These are phyloP conservation scores for Cryptoprocta ferox DNA, from an alignment of 2,797 vertebrate genomes.

Conservation along the genomic window DNA sequence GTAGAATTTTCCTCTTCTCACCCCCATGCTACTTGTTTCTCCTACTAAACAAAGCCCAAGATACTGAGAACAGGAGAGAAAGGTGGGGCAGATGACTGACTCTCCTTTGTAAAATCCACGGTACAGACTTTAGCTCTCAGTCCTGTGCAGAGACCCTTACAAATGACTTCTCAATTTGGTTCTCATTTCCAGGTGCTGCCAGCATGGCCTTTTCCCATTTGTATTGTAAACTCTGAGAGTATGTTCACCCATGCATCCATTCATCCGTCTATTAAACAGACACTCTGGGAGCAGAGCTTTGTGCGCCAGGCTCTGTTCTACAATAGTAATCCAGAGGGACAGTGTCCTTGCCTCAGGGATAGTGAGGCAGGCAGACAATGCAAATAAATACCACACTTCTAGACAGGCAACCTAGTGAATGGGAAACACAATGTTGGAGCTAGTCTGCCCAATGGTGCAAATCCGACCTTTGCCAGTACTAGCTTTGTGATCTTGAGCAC, in stretches of 20 bases:
- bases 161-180: background rate
- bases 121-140: background rate
- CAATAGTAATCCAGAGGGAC: background rate
- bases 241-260: background rate
- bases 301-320: background rate
- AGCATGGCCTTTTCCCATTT: background rate
- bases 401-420: fast-evolving
- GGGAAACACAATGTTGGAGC: background rate
- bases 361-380: background rate
- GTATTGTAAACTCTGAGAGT: background rate
- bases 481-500: background rate
- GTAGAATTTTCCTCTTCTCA: background rate
- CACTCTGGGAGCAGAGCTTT: background rate
- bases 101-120: background rate
- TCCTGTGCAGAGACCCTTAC: background rate
- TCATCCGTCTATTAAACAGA: background rate
- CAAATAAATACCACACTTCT: background rate
- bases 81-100: background rate
- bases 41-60: background rate
- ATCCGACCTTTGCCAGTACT: background rate
- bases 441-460: background rate
- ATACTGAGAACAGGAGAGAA: background rate
- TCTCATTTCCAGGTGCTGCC: background rate
- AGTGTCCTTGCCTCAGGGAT: background rate
- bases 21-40: background rate